A percentile compares a stretch with the other conserved stretches of the same genome.
phyloP scores from a whole-genome alignment of 2,797 vertebrate genomes.

The Tinamus major region DNA sequence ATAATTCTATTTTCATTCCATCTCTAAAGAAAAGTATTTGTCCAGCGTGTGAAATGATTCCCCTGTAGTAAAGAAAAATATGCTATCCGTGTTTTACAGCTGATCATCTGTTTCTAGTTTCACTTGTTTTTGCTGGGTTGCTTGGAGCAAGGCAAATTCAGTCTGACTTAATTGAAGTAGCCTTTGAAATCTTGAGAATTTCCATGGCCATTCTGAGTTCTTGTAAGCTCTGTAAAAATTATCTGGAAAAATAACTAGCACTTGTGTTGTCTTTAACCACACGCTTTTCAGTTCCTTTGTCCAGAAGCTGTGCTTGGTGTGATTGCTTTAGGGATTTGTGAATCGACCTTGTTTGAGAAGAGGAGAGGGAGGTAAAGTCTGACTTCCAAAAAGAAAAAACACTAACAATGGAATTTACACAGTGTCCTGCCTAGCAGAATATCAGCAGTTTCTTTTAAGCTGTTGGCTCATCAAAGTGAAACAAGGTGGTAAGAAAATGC shows the following conservation, averaged over 20 bases:
- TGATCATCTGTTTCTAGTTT: background rate
- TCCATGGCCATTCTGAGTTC: slow-evolving; percentile 9
- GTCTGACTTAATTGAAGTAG: background rate
- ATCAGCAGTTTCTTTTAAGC: background rate
- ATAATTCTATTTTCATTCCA: background rate
- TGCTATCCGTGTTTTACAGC: background rate
- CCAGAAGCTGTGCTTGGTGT: background rate
- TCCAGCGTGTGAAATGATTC: background rate
- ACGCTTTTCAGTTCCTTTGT: background rate
- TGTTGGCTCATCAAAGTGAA: background rate
- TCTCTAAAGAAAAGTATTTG: background rate
- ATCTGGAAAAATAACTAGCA: background rate
- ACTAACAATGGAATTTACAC: background rate
- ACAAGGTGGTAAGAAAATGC: accelerated
- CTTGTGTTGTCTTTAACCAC: slow-evolving; percentile 25
- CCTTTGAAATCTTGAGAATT: slow-evolving; percentile 26
- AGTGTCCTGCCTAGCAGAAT: background rate
- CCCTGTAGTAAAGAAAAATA: background rate
- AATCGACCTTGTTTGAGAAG: background rate
- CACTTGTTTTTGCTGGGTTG: background rate
- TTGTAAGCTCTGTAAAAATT: slow-evolving; percentile 37
- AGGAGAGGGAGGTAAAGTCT: background rate
- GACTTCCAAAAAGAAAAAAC: background rate
- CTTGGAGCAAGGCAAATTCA: slow-evolving; percentile 13
- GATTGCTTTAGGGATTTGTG: accelerated